Percentiles rank a stretch among this genome's conserved stretches.
phyloP scores from a whole-genome alignment of 2,888 invertebrate species.

The Oxytorus armatus region DNA sequence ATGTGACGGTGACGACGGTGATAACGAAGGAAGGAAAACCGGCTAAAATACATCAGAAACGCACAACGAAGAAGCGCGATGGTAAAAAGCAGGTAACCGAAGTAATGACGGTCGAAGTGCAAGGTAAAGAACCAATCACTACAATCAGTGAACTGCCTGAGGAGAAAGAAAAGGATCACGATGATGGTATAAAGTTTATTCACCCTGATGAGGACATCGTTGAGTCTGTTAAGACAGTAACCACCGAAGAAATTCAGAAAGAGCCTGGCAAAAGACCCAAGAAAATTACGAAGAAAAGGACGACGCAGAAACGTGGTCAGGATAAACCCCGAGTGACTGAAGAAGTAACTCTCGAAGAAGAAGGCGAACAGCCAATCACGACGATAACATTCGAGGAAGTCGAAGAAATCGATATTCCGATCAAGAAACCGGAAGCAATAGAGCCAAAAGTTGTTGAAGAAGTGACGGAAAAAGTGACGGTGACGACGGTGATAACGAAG shows the following conservation, averaged over 20 bases:
- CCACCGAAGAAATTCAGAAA: too few relatives aligned
- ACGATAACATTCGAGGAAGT: slow-evolving; percentile 60
- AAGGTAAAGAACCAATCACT: slow-evolving; percentile 84
- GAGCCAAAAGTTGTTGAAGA: slow-evolving; percentile 54
- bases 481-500: too few relatives aligned
- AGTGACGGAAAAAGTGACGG: too few relatives aligned
- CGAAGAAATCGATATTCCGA: slow-evolving; percentile 72
- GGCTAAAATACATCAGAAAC: slow-evolving; percentile 77
- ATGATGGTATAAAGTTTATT: too few relatives aligned
- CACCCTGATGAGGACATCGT: too few relatives aligned
- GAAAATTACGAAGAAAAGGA: too few relatives aligned
- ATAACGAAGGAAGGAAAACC: slow-evolving; percentile 82
- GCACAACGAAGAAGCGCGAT: slow-evolving; percentile 80
- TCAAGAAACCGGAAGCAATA: slow-evolving; percentile 70
- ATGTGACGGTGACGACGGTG: slow-evolving; percentile 82
- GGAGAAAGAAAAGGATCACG: too few relatives aligned
- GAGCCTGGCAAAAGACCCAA: too few relatives aligned
- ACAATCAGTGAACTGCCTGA: too few relatives aligned
- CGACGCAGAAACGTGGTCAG: too few relatives aligned
- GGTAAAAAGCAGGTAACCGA: slow-evolving; percentile 84
- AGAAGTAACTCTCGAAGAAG: slow-evolving; percentile 76
- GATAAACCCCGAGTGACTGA: slow-evolving; percentile 84
- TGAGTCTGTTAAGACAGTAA: too few relatives aligned
- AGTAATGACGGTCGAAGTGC: slow-evolving; percentile 84
- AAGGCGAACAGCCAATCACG: slow-evolving; percentile 80